Base-by-base conservation (phyloP, 2,113 vertebrate species). In the Felis catus region DNA sequence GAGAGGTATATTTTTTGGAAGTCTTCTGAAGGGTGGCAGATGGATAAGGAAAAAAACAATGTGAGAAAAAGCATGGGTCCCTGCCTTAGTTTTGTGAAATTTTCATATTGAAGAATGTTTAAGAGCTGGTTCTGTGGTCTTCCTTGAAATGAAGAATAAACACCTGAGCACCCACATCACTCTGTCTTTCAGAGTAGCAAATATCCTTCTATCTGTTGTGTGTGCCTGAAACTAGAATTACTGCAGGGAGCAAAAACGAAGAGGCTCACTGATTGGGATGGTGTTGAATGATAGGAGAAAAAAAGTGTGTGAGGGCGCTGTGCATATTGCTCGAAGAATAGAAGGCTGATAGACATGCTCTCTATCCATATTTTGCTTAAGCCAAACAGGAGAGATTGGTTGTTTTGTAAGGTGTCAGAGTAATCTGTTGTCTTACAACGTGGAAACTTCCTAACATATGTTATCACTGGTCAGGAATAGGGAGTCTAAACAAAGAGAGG, bases 1-100 rank as follows among this genome's bases (percentile, higher is more conserved):
- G 4, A 61, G 48, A 68, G 18, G 29, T 9, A 74, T 33, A 33
- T 15, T 96, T 80, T 93, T 93, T 95, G 92, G 61, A 33, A 90
- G 78, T 87, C 96, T 63, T 94, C 92, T 96, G 85, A 97, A 97
- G 36, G 41, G 87, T 96, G 94, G 95, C 95, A 89, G 1, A 96
- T 97, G 96, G 71, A 83, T 89, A 15, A 95, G 0, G 41, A 89
- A 84, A 89, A 91, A 83, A n/a, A n/a, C 27, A 39, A 13, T 79
- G 31, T 81, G 68, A 2, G 7, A 95, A 88, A 33, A 61, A 96
- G 21, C 55, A 39, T 65, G 18, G 61, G 74, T 92, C 91, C 89
- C 55, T 70, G 45, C 4, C 13, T n/a, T 63, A 85, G 63, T 92
- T 89, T 94, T 8, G 27, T 85, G 25, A n/a, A 70, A 19, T 39